These are phyloP conservation scores for Ceramica pisi DNA, from an alignment of 2,888 invertebrate species.

Conservation along the genomic window DNA sequence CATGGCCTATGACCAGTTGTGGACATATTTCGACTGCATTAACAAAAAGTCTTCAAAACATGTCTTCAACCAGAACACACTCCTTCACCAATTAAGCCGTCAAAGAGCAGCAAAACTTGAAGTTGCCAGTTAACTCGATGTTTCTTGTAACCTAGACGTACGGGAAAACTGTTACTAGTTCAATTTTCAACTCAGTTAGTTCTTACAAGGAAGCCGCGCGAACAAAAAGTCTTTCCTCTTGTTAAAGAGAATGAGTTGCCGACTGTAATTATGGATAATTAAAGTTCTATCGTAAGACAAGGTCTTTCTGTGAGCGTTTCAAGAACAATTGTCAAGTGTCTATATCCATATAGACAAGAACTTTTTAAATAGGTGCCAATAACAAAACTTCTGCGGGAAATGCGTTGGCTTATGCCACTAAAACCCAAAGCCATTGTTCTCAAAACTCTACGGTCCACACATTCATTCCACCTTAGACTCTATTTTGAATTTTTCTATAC, in stretches of 20 bases:
- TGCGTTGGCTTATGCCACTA: too few relatives aligned
- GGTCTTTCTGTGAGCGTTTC: neutral
- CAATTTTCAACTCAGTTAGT: constrained; percentile 48
- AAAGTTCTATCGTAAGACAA: constrained; percentile 9
- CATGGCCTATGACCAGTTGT: too few relatives aligned
- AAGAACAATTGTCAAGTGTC: neutral
- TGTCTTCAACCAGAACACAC: neutral
- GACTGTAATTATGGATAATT: constrained; percentile 35
- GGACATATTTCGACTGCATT: neutral
- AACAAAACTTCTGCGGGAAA: too few relatives aligned
- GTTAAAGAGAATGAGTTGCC: constrained; percentile 10
- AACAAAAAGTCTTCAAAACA: neutral
- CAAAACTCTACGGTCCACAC: too few relatives aligned
- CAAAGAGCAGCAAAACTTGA: constrained; percentile 25
- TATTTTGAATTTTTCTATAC: too few relatives aligned
- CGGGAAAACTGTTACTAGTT: constrained; percentile 17
- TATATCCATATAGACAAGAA: too few relatives aligned
- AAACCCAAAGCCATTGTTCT: too few relatives aligned
- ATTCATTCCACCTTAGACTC: too few relatives aligned
- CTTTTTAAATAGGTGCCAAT: too few relatives aligned
- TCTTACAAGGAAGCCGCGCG: constrained; percentile 29
- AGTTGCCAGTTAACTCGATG: constrained; percentile 26
- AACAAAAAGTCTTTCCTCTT: constrained; percentile 27
- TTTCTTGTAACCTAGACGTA: constrained; percentile 24
- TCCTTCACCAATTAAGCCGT: constrained; percentile 12